Conservation (phyloP, 2,797 vertebrate species). For the Melanogrammus aeglefinus region DNA sequence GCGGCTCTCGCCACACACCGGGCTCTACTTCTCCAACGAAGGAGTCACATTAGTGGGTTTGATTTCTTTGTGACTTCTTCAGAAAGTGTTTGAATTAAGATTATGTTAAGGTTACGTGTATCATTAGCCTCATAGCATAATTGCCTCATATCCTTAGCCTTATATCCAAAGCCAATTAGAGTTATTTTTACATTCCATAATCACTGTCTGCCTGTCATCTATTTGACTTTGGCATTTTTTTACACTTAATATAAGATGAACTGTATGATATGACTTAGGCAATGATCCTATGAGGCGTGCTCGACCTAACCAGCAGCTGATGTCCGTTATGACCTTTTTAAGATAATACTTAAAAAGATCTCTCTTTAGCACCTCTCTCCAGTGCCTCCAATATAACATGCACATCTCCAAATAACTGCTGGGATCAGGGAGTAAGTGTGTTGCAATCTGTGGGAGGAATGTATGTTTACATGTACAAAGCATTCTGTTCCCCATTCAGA, state of each 20-base stretch:
- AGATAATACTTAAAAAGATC: background rate
- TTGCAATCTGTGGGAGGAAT: no score
- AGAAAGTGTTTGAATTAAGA: background rate
- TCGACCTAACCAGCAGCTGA: background rate
- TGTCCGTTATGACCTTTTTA: no score
- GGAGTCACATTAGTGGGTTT: slow-evolving; percentile 48
- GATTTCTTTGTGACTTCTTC: background rate
- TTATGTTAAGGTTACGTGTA: background rate
- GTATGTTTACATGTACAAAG: background rate
- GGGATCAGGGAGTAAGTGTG: no score
- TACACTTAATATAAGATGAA: no score
- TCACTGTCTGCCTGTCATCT: no score
- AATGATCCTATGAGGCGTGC: background rate
- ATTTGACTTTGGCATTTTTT: no score
- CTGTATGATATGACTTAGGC: no score
- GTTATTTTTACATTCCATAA: no score
- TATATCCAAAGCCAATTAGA: no score
- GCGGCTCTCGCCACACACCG: slow-evolving; percentile 70
- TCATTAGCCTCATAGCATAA: no score
- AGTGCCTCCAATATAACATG: background rate
- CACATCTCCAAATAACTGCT: background rate
- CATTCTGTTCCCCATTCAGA: slow-evolving; percentile 60
- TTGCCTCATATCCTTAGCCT: no score
- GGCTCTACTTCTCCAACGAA: slow-evolving; percentile 85
- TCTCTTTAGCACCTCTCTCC: background rate